Conservation (phyloP, 2,113 vertebrate species). For the Suricata suricatta region DNA sequence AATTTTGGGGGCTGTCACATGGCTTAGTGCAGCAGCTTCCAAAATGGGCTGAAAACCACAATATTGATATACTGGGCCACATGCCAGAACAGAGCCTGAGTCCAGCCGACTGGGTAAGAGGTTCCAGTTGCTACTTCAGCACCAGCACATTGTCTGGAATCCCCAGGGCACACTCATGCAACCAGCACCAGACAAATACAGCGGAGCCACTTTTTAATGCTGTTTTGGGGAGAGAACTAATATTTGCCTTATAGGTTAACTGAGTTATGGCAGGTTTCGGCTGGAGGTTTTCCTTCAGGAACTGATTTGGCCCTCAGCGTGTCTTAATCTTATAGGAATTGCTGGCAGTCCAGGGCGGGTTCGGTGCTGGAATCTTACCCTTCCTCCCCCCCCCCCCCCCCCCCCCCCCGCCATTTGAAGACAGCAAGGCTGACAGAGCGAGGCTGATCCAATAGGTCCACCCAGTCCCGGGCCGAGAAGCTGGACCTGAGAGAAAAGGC, state of each 20-base stretch:
- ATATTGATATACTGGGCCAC: constrained; percentile 76
- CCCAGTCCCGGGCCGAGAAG: not conserved
- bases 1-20: constrained; percentile 77
- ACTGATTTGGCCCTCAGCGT: constrained; percentile 69
- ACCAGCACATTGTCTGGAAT: constrained; percentile 64
- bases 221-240: constrained; percentile 64
- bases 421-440: not conserved
- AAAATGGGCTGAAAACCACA: constrained; percentile 79
- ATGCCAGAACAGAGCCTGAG: constrained; percentile 67
- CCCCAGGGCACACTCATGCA: constrained; percentile 49
- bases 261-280: constrained; percentile 41
- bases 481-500: not conserved
- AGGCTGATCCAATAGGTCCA: not conserved
- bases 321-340: constrained; percentile 71
- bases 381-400: not conserved
- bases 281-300: constrained; percentile 62
- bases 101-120: constrained; percentile 64
- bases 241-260: constrained; percentile 66
- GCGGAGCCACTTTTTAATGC: constrained; percentile 64
- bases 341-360: constrained; percentile 71
- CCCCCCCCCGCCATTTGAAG: not conserved
- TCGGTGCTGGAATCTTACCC: constrained; percentile 62
- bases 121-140: constrained; percentile 73
- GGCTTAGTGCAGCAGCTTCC: constrained; percentile 71
- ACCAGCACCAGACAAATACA: constrained; percentile 44